Evolutionary conservation across 2,113 vertebrate genomes (phyloP).

Genomic region (Onychorhynchus coronatus): DNA sequence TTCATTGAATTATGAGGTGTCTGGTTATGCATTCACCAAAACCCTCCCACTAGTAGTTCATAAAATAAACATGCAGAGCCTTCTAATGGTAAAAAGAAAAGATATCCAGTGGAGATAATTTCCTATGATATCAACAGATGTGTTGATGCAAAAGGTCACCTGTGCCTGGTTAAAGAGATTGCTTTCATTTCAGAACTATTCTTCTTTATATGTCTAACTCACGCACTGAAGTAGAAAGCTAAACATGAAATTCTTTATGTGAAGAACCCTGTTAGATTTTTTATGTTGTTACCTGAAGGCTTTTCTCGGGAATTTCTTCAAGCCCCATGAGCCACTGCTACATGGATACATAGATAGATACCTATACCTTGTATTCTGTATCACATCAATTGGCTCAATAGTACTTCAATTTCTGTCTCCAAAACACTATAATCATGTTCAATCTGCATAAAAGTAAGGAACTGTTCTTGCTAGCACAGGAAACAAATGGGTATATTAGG

Average conservation of each 20-base stretch:
- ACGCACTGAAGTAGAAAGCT: neutral
- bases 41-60: neutral
- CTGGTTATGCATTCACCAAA: neutral
- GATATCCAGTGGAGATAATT: neutral
- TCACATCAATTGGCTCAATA: neutral
- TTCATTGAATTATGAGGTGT: neutral
- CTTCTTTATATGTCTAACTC: neutral
- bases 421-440: neutral
- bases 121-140: neutral
- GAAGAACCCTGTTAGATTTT: neutral
- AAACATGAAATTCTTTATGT: neutral
- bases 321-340: neutral
- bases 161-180: neutral
- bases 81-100: neutral
- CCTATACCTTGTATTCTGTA: neutral
- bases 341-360: neutral
- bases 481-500: neutral
- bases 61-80: neutral
- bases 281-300: neutral
- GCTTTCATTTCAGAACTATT: neutral
- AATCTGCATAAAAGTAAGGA: neutral
- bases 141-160: neutral
- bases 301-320: neutral
- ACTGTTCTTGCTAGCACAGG: neutral
- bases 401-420: neutral